These are phyloP conservation scores for Oryzias javanicus DNA, from an alignment of 2,113 vertebrate species.

Conservation along the genomic window DNA sequence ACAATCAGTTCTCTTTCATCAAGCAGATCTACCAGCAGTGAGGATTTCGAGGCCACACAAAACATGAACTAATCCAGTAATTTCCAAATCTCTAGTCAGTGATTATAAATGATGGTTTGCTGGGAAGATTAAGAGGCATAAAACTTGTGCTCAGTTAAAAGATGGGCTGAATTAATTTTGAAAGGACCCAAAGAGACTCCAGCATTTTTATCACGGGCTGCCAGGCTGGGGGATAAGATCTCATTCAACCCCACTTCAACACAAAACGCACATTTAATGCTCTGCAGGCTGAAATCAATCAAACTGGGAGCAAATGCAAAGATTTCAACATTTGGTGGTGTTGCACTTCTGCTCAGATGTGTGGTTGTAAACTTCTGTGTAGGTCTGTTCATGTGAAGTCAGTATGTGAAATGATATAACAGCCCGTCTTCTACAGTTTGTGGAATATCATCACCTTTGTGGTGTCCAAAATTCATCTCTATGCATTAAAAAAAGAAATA, in stretches of 20 bases:
- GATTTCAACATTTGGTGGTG: background rate
- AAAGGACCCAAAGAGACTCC: constrained; percentile 10
- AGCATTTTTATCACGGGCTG: constrained; percentile 28
- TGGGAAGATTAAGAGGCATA: constrained; percentile 19
- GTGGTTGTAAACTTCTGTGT: too few relatives aligned
- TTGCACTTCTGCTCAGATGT: too few relatives aligned
- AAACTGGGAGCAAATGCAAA: constrained; percentile 4
- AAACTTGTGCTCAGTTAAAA: constrained; percentile 21
- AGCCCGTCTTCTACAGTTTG: too few relatives aligned
- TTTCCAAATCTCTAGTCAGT: background rate
- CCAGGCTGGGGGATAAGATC: constrained; percentile 16
- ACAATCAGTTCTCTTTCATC: background rate
- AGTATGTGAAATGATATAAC: too few relatives aligned
- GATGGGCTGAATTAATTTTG: constrained; percentile 11
- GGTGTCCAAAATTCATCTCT: too few relatives aligned
- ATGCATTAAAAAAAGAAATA: too few relatives aligned
- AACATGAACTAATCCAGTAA: constrained; percentile 11
- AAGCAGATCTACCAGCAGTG: too few relatives aligned
- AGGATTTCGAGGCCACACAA: background rate
- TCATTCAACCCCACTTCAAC: constrained; percentile 3
- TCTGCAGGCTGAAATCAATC: background rate
- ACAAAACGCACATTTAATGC: constrained; percentile 3
- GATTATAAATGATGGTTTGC: background rate
- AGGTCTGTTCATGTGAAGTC: too few relatives aligned
- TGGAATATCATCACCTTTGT: too few relatives aligned